Conservation (phyloP, 2,113 vertebrate genomes). For the Saguinus midas region DNA sequence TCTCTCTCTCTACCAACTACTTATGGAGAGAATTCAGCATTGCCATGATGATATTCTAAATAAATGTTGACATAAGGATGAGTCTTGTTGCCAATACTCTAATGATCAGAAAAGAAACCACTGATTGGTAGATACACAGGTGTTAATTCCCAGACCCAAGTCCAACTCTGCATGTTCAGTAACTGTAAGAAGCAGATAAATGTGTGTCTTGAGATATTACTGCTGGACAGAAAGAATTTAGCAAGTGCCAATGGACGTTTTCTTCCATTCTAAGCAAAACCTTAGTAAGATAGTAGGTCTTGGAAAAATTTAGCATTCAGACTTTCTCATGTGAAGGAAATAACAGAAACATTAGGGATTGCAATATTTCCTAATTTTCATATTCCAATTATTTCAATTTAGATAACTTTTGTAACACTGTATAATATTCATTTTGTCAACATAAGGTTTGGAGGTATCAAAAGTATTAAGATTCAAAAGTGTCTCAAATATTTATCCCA, state of each 20-base stretch:
- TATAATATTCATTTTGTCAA: neutral
- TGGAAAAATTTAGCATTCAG: neutral
- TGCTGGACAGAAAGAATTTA: neutral
- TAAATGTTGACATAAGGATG: neutral
- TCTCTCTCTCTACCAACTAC: fast-evolving
- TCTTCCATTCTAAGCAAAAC: neutral
- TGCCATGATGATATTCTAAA: neutral
- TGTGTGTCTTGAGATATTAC: neutral
- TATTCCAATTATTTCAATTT: neutral
- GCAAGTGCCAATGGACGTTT: neutral
- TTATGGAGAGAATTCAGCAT: neutral
- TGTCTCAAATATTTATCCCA: neutral
- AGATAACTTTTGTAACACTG: neutral
- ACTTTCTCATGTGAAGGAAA: neutral
- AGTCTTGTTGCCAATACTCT: too few species aligned
- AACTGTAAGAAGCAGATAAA: neutral
- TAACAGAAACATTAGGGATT: neutral
- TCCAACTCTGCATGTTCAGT: neutral
- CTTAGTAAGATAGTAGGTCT: neutral
- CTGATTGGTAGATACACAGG: neutral
- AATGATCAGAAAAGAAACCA: neutral
- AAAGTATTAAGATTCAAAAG: neutral
- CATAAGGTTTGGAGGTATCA: neutral
- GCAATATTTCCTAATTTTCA: neutral
- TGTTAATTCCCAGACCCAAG: neutral